Conservation (phyloP, 2,888 invertebrate species). For the Laothoe populi region DNA sequence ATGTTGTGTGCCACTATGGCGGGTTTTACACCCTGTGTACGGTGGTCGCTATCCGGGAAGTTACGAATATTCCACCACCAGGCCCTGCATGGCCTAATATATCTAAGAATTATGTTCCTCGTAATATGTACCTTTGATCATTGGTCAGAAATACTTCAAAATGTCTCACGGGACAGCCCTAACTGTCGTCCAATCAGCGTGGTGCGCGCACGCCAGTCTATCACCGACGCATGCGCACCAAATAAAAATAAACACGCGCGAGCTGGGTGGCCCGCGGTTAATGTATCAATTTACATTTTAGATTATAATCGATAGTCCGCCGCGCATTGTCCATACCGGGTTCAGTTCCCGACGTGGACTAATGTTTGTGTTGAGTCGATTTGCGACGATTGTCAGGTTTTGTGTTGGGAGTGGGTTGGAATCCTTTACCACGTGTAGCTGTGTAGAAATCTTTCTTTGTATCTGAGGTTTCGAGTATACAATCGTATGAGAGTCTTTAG, state of each 20-base stretch:
- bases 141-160: not conserved
- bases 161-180: slow-evolving; percentile 53
- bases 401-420: not conserved
- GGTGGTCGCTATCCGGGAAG: no score
- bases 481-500: no score
- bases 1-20: no score
- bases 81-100: no score
- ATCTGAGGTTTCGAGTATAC: no score
- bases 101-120: no score
- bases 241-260: slow-evolving; percentile 62
- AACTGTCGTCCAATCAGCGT: slow-evolving; percentile 58
- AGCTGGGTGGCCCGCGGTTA: slow-evolving; percentile 67
- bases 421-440: not conserved
- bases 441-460: no score
- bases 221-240: slow-evolving; percentile 52
- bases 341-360: slow-evolving; percentile 4
- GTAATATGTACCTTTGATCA: no score
- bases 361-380: slow-evolving; percentile 14
- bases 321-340: slow-evolving; percentile 28
- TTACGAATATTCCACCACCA: no score
- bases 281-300: slow-evolving; percentile 76
- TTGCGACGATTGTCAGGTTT: not conserved
- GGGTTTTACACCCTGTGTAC: no score
- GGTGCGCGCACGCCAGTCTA: slow-evolving; percentile 59
- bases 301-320: slow-evolving; percentile 52